Conservation (phyloP, 2,113 vertebrate species). For the Syrrhaptes paradoxus region DNA sequence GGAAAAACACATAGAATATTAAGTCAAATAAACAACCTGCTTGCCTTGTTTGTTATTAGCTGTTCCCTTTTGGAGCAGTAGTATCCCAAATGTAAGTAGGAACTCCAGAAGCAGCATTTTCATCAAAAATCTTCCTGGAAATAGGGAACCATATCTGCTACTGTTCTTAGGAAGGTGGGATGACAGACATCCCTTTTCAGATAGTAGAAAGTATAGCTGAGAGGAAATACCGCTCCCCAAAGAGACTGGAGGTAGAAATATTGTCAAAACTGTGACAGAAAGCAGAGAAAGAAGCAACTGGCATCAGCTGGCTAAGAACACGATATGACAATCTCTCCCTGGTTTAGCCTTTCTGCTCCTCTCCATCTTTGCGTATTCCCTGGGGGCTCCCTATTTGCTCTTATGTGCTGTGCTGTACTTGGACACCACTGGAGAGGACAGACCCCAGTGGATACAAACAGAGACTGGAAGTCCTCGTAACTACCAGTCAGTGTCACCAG, state of each 20-base stretch:
- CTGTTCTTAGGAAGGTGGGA: background rate
- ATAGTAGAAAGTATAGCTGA: background rate
- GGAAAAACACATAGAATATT: background rate
- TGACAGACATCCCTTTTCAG: background rate
- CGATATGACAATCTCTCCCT: rapidly evolving
- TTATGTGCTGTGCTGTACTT: background rate
- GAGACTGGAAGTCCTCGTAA: background rate
- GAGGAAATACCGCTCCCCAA: background rate
- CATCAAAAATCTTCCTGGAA: background rate
- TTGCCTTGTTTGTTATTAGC: background rate
- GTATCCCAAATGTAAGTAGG: background rate
- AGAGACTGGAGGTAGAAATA: background rate
- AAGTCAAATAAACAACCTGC: background rate
- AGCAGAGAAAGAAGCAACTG: background rate
- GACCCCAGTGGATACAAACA: background rate
- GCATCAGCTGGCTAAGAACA: background rate
- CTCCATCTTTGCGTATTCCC: background rate
- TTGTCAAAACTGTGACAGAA: background rate
- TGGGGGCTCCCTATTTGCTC: background rate
- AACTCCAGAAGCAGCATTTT: background rate
- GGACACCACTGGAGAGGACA: background rate
- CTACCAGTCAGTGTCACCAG: background rate
- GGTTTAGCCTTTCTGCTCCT: background rate
- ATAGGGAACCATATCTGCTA: background rate
- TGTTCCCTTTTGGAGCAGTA: background rate